Evolutionary conservation across 1,140 invertebrate genomes (phyloP).

Genomic region (Sycobia sp.): DNA sequence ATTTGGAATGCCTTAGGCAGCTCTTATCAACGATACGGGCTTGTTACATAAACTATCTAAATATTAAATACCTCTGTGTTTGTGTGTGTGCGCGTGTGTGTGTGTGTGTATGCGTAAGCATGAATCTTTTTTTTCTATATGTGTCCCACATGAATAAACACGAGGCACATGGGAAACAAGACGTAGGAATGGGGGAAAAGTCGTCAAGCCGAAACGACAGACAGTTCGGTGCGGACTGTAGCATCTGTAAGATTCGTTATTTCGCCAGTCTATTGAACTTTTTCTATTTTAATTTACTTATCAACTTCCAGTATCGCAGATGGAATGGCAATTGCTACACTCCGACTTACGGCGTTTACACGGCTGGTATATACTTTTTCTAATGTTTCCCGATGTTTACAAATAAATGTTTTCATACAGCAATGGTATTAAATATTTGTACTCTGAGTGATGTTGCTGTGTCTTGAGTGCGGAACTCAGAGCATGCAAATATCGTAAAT

Average conservation of each 20-base stretch:
- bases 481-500: no score
- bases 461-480: no score
- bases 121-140: no score
- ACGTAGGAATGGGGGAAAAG: no score
- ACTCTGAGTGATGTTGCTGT: no score
- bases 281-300: background rate
- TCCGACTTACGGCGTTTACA: background rate
- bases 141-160: conserved; percentile 16
- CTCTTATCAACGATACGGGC: conserved; percentile 18
- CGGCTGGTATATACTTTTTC: conserved; percentile 10
- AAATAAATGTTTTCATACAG: background rate
- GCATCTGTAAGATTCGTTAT: background rate
- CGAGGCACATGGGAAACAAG: background rate
- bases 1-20: no score
- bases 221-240: conserved; percentile 1
- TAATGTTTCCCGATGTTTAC: background rate
- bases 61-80: no score
- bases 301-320: background rate
- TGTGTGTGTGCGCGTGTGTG: no score
- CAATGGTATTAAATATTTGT: no score
- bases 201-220: no score
- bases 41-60: conserved; percentile 3
- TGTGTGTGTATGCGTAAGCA: no score
- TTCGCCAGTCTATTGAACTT: background rate
- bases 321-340: conserved; percentile 17